Percentiles rank a stretch among this genome's conserved stretches.
phyloP scores from a whole-genome alignment of 2,888 invertebrate species.

The Oscheius onirici region DNA sequence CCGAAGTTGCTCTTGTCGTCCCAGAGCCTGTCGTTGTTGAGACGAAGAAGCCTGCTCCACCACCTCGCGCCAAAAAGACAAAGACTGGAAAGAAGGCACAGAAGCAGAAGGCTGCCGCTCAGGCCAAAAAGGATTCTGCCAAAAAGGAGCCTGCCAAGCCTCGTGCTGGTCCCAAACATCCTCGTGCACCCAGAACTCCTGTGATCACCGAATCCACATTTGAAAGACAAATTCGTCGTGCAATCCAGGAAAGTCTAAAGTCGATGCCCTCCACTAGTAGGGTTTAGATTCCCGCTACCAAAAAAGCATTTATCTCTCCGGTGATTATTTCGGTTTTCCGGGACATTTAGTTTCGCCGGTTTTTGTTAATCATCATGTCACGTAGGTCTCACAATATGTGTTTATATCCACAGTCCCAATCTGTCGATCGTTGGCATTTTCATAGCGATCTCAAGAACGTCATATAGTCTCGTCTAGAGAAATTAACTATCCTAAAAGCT shows the following conservation, averaged over 20 bases:
- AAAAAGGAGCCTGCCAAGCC: constrained; percentile 14
- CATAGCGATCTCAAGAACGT: constrained; percentile 8
- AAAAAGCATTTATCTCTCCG: constrained; percentile 1
- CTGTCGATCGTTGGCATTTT: constrained; percentile 22
- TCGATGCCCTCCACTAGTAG: constrained; percentile 8
- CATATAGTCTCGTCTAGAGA: constrained; percentile 10
- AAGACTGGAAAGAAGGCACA: constrained; percentile 8
- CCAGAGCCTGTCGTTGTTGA: neutral
- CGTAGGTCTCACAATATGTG: constrained; percentile 17
- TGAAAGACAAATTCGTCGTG: constrained; percentile 20
- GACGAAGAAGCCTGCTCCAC: neutral
- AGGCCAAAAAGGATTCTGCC: neutral
- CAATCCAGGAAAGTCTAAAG: constrained; percentile 29
- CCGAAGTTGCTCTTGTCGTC: neutral
- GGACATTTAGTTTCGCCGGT: constrained; percentile 12
- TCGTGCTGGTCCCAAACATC: neutral
- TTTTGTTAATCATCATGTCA: neutral
- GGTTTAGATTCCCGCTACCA: neutral
- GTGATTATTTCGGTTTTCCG: constrained; percentile 6
- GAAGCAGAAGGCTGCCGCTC: constrained; percentile 7
- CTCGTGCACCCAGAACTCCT: constrained; percentile 28
- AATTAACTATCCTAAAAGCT: neutral
- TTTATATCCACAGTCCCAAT: neutral
- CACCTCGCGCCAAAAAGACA: neutral
- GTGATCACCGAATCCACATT: constrained; percentile 18